Evolutionary conservation across 2,888 invertebrate species (phyloP), one percentile per base, ranked within the genome.

Genomic region (Spisula solida): DNA sequence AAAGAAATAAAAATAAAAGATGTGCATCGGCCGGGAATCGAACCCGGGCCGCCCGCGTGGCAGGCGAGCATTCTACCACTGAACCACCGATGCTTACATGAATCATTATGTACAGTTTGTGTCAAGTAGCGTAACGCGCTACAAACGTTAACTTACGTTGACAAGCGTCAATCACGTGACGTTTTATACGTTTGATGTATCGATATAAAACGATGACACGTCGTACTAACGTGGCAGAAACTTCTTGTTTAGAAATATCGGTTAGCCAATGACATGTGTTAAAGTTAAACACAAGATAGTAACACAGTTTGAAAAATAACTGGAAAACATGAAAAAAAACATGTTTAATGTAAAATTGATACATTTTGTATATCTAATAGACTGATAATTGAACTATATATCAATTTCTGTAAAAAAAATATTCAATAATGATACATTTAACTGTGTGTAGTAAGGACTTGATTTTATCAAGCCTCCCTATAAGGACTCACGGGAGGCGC

Each of bases 61-160:
- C 89, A 89, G 89, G 89, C 89, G 89, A 89, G 90, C 88, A 90
- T 90, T 90, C 90, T 90, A 90, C 90, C 88, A 90, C 90, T 90
- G 90, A 90, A 90, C 90, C 90, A 90, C 87, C 90, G 90, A 90
- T 90, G 90, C 90, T 82, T 31, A 51, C 51, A 18, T 34, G 0
- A 14, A 5, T 31, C 29, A 10, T 8, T 0, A 6, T 25, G 6
- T 70, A 14, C n/a, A 25, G 10, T 25, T 1, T 0, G 8, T 70
- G 25, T 0, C 29, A 70, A 25, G 10, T 25, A 2, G 31, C 4
- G 25, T 29, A 25, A 70, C 70, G 29, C 29, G 29, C 5, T 70
- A 70, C n/a, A 25, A 29, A 29, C 8, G 10, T 25, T 25, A 25
- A n/a, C 29, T 31, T 25, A 70, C 70, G 70, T 29, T 16, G 31